Evolutionary conservation across 1,140 invertebrate species (phyloP).

Genomic region (Anastrepha ludens): DNA sequence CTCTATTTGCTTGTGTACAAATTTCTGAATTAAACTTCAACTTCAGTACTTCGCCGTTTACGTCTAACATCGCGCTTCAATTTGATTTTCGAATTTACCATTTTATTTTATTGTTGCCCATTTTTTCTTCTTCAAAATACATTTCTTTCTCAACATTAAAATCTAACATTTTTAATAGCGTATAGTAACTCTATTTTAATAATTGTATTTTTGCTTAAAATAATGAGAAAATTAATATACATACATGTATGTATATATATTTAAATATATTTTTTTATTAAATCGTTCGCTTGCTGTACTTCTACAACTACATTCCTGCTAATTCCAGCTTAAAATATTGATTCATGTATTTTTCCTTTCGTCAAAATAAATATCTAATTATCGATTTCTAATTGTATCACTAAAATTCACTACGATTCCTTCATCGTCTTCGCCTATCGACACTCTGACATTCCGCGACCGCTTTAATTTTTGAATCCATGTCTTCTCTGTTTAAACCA

Average conservation of each 20-base stretch:
- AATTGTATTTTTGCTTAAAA: background rate
- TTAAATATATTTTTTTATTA: background rate
- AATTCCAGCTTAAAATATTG: background rate
- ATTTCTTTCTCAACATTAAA: background rate
- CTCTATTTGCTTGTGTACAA: background rate
- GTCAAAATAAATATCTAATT: background rate
- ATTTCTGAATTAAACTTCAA: constrained; percentile 10
- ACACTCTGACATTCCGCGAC: background rate
- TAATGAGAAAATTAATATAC: background rate
- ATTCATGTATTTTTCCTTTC: background rate
- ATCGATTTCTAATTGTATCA: background rate
- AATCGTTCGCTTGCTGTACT: background rate
- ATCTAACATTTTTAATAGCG: constrained; percentile 10
- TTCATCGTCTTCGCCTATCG: background rate
- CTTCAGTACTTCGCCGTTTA: background rate
- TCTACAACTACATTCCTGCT: background rate
- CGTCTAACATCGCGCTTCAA: constrained; percentile 6
- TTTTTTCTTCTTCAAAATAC: background rate
- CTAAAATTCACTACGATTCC: background rate
- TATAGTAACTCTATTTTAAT: background rate
- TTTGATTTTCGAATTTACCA: constrained; percentile 19
- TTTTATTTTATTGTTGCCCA: background rate
- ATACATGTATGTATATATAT: background rate
- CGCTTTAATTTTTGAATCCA: background rate
- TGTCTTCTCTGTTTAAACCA: background rate